Conservation (phyloP, 2,797 vertebrate species). For the Halcyon smyrnensis region DNA sequence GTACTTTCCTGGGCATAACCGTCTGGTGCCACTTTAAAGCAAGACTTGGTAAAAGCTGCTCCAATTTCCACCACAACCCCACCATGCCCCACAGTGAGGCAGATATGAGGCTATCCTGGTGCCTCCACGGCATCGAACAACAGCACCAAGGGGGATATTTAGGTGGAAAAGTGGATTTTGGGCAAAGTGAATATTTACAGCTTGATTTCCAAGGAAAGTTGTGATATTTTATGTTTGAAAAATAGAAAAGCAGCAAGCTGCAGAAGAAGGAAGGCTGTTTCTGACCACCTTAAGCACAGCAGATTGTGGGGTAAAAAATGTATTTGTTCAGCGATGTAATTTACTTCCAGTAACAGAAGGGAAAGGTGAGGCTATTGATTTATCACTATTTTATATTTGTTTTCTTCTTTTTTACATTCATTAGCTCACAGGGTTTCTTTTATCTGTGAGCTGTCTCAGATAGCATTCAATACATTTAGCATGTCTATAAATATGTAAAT, state of each 20-base stretch:
- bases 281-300: neutral
- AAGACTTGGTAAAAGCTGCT: neutral
- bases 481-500: slow-evolving; percentile 63
- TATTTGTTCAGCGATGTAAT: neutral
- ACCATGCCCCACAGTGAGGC: rapidly evolving
- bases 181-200: neutral
- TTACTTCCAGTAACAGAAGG: neutral
- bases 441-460: slow-evolving; percentile 19
- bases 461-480: slow-evolving; percentile 26
- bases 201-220: neutral
- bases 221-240: neutral
- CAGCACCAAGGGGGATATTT: neutral
- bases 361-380: slow-evolving; percentile 20
- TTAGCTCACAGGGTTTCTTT: neutral
- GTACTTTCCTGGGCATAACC: neutral
- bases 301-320: neutral
- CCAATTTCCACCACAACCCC: neutral
- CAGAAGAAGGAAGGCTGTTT: neutral
- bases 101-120: neutral
- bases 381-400: slow-evolving; percentile 14
- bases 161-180: neutral
- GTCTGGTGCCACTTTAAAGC: rapidly evolving
- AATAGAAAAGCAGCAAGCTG: neutral
- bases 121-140: neutral
- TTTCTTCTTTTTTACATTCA: slow-evolving; percentile 2